phyloP scores from a whole-genome alignment of 1,140 invertebrate genomes.

The Drosophila pachea region DNA sequence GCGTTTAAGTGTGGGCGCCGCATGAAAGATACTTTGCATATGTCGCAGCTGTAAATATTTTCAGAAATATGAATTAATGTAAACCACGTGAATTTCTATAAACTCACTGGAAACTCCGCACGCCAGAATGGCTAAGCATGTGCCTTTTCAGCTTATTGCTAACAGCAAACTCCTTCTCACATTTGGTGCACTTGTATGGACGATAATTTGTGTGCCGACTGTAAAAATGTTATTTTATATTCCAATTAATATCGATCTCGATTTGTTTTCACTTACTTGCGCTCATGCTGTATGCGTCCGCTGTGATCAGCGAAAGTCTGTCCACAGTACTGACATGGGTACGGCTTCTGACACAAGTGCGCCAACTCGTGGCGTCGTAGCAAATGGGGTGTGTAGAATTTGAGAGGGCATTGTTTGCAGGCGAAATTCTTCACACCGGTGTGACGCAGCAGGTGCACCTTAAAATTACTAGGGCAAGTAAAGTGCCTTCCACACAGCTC shows the following conservation, averaged over 20 bases:
- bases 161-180: constrained; percentile 98
- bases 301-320: constrained; percentile 53
- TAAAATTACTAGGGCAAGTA: constrained; percentile 62
- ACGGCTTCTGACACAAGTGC: constrained; percentile 45
- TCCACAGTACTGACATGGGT: constrained; percentile 51
- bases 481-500: constrained; percentile 62
- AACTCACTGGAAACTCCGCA: constrained; percentile 79
- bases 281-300: constrained; percentile 59
- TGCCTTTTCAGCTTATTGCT: constrained; percentile 99
- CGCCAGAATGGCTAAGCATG: constrained; percentile 97
- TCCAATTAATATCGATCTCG: background rate
- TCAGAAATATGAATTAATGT: background rate
- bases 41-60: constrained; percentile 44
- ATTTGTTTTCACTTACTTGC: constrained; percentile 33
- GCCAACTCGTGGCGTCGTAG: constrained; percentile 49
- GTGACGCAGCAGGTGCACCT: constrained; percentile 60
- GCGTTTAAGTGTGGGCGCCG: constrained; percentile 51
- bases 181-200: constrained; percentile 99
- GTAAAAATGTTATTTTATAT: background rate
- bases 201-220: constrained; percentile 81
- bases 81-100: too few relatives aligned
- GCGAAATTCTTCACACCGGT: constrained; percentile 44
- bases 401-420: constrained; percentile 49
- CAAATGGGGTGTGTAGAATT: constrained; percentile 59
- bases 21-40: constrained; percentile 61